Conservation (phyloP, 2,113 vertebrate genomes). For the Chloropsis hardwickii region DNA sequence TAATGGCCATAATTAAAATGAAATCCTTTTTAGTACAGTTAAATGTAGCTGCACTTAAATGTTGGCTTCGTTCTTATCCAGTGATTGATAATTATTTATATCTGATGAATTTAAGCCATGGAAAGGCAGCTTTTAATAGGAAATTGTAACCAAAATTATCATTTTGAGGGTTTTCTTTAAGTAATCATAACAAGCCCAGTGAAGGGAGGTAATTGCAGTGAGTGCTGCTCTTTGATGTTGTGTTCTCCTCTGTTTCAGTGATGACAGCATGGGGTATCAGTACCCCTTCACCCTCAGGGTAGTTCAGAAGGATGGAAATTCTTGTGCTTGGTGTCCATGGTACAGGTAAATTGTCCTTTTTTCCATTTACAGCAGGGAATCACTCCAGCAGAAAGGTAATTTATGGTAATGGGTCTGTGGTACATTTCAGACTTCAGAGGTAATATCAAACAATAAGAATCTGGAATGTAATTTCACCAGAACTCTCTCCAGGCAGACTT, state of each 20-base stretch:
- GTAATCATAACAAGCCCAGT: not conserved
- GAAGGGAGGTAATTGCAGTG: not conserved
- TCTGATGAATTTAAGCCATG: not conserved
- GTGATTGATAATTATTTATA: not conserved
- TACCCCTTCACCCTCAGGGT: slow-evolving; percentile 96
- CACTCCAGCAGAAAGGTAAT: slow-evolving; percentile 18
- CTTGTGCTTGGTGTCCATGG: slow-evolving; percentile 97
- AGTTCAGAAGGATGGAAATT: slow-evolving; percentile 94
- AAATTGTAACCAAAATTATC: not conserved
- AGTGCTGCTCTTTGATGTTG: slow-evolving; percentile 12
- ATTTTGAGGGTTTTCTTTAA: not conserved
- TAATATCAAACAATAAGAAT: slow-evolving; percentile 9
- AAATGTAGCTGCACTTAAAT: not conserved
- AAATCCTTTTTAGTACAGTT: not conserved
- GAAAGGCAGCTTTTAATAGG: not conserved
- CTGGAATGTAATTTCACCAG: slow-evolving; percentile 23
- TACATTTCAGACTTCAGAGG: not conserved
- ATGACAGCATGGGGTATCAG: slow-evolving; percentile 98
- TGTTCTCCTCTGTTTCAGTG: slow-evolving; percentile 77
- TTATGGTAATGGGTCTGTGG: not conserved
- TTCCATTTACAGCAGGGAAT: not conserved
- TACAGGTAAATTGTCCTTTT: slow-evolving; percentile 84
- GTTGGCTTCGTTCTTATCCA: not conserved
- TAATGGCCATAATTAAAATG: not conserved
- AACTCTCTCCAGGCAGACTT: not conserved